phyloP scores from a whole-genome alignment of 2,797 vertebrate species.

The Acestrorhynchus altus region DNA sequence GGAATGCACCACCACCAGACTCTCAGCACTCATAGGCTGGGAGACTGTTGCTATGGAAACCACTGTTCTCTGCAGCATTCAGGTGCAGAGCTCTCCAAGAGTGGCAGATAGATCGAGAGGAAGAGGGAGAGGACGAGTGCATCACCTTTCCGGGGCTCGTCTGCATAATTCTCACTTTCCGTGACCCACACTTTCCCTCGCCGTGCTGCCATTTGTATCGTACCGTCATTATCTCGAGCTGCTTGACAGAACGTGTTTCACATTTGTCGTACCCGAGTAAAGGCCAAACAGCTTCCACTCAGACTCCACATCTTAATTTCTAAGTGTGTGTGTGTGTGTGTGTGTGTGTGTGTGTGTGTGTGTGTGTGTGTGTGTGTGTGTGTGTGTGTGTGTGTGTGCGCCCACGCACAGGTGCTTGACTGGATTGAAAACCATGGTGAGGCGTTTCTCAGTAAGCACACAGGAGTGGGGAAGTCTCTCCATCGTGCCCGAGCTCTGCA shows the following conservation, averaged over 20 bases:
- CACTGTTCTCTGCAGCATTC: slow-evolving; percentile 71
- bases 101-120: slow-evolving; percentile 47
- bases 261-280: slow-evolving; percentile 8
- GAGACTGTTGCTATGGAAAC: slow-evolving; percentile 77
- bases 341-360: too few species aligned
- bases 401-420: slow-evolving; percentile 82
- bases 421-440: slow-evolving; percentile 94
- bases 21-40: slow-evolving; percentile 66
- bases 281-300: slow-evolving; percentile 10
- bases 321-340: slow-evolving; percentile 25
- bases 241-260: slow-evolving; percentile 34
- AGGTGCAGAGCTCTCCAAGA: slow-evolving; percentile 68
- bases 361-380: slow-evolving; percentile 13
- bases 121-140: slow-evolving; percentile 39
- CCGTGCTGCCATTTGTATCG: slow-evolving; percentile 4
- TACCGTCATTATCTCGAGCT: slow-evolving; percentile 17
- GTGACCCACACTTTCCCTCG: slow-evolving; percentile 50
- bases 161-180: slow-evolving; percentile 17
- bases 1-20: slow-evolving; percentile 57
- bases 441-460: slow-evolving; percentile 91
- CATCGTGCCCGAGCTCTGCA: slow-evolving; percentile 89
- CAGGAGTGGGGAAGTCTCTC: slow-evolving; percentile 89
- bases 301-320: neutral
- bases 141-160: slow-evolving; percentile 44
- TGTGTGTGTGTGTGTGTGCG: slow-evolving; percentile 39